Conservation (phyloP, 2,113 vertebrate genomes). For the Oncorhynchus kisutch region DNA sequence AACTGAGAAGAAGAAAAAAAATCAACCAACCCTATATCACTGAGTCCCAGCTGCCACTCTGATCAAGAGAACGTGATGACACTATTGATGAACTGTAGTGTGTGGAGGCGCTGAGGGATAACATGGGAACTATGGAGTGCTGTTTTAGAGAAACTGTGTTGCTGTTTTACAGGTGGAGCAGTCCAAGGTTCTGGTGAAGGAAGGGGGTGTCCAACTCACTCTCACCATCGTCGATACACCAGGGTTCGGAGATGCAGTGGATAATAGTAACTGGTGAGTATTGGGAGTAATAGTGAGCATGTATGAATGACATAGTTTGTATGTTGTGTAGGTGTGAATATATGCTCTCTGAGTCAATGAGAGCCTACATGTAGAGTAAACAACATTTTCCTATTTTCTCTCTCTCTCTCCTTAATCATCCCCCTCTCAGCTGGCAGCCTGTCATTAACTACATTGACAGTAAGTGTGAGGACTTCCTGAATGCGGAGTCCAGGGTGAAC, state of each 20-base stretch:
- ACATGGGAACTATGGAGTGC: not conserved
- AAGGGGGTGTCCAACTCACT: slow-evolving; percentile 79
- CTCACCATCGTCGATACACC: slow-evolving; percentile 81
- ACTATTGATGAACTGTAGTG: not conserved
- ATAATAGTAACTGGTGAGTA: slow-evolving; percentile 79
- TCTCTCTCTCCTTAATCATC: not conserved
- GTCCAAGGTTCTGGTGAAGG: slow-evolving; percentile 79
- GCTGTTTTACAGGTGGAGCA: slow-evolving; percentile 73
- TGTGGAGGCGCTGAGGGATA: not conserved
- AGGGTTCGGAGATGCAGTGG: slow-evolving; percentile 78
- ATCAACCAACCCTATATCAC: not conserved
- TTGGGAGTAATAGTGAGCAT: not conserved
- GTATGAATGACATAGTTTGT: not conserved
- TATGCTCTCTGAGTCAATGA: not conserved
- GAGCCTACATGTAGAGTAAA: not conserved
- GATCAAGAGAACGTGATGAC: not conserved
- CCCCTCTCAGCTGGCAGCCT: slow-evolving; percentile 70
- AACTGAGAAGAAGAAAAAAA: not conserved
- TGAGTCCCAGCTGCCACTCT: too few relatives aligned
- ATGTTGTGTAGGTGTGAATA: not conserved
- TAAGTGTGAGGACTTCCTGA: slow-evolving; percentile 78
- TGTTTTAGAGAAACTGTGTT: not conserved
- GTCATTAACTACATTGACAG: slow-evolving; percentile 76
- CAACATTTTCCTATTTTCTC: not conserved
- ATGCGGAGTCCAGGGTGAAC: slow-evolving; percentile 74